Evolutionary conservation across 2,888 invertebrate species (phyloP).

Genomic region (Isoperla grammatica): DNA sequence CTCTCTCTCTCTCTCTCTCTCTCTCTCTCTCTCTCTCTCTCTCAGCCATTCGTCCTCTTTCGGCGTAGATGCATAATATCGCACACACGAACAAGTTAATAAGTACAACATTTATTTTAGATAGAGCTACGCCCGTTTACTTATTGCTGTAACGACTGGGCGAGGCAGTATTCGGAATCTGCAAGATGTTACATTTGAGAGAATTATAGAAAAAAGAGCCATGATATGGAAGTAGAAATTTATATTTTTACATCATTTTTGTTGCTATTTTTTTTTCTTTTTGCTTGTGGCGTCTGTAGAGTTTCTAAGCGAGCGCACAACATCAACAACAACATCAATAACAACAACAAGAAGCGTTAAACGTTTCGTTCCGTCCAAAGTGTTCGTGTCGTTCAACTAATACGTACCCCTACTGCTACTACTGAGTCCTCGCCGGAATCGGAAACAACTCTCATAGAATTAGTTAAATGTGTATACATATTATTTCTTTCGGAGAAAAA

Average conservation of each 20-base stretch:
- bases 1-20: not conserved
- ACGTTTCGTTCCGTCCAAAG: conserved; percentile 24
- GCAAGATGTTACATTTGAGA: conserved; percentile 16
- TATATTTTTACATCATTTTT: conserved; percentile 11
- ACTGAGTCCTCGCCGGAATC: not conserved
- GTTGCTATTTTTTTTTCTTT: conserved; percentile 2
- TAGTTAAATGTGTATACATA: too few species aligned
- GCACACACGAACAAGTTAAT: not conserved
- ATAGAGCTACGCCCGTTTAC: conserved; percentile 11
- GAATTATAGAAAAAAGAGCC: conserved; percentile 23
- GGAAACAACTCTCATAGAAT: too few species aligned
- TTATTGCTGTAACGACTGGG: conserved; percentile 28
- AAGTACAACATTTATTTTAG: not conserved
- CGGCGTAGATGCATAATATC: conserved; percentile 5
- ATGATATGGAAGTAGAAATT: conserved; percentile 28
- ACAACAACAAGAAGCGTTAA: conserved; percentile 24
- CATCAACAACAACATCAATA: conserved; percentile 25
- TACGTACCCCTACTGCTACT: conserved; percentile 6
- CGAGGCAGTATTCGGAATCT: conserved; percentile 21
- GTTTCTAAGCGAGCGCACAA: conserved; percentile 25
- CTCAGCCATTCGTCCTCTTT: conserved; percentile 1
- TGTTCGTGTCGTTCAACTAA: conserved; percentile 8
- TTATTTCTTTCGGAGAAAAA: conserved; percentile 2
- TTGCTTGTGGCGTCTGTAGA: conserved; percentile 22
- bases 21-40: not conserved